Base-by-base conservation (phyloP, 2,797 vertebrate genomes). In the Phataginus tricuspis region DNA sequence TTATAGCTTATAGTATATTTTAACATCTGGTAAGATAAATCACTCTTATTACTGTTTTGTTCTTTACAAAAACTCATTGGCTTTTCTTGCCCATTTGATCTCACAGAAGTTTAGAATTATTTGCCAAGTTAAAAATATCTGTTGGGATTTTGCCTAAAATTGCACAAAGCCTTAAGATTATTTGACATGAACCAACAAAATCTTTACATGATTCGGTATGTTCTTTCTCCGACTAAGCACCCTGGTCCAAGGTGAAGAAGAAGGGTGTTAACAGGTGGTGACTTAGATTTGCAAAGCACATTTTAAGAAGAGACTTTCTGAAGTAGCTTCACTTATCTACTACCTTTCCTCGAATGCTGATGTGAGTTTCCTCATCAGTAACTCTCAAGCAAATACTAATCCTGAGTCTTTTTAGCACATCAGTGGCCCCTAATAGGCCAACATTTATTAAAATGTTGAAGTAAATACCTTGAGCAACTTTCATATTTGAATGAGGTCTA, bases 401-500 rank as follows among this genome's bases (percentile, higher is more conserved):
- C 14, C 25, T 1, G 18, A 91, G 25, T 84, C 12, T 77, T 89
- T 87, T 42, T 29, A 83, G 31, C 45, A 85, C 45, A 7, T 14
- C 45, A 19, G 49, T 37, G 4, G 4, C 31, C 25, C 37, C 42
- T 68, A 63, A 15, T 57, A 80, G 97, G 68, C 27, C 68, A 75
- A 71, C 42, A 31, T 74, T 95, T 78, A 75, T 45, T 92, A 89
- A 94, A 94, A 91, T 45, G 77, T 55, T 85, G 59, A 78, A 79
- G 51, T 78, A 93, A 91, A 66, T 82, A 64, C 78, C 55, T 96
- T 57, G 45, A 79, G 90, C 55, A 83, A 75, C 2, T 75, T 82
- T 85, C 34, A 53, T 64, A 61, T 66, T 92, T 77, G n/a, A 93
- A 88, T 66, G 61, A 94, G 21, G 1, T 69, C 96, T 92, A 72